Conservation (phyloP, 2,888 invertebrate species). For the Diaperis boleti region DNA sequence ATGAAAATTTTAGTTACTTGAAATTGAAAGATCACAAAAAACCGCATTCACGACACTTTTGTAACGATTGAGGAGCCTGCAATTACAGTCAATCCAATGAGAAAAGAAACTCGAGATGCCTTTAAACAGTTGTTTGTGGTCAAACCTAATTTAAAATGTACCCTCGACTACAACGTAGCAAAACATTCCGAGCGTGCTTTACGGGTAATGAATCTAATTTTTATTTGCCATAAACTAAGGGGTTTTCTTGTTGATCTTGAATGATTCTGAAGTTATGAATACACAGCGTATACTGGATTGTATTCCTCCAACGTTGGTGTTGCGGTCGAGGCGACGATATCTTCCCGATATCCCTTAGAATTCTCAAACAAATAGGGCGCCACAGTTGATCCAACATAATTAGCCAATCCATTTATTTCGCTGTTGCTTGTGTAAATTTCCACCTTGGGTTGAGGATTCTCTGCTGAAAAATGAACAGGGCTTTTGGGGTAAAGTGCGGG, state of each 20-base stretch:
- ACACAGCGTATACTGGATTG: slow-evolving; percentile 41
- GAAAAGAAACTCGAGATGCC: too few species aligned
- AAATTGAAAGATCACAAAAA: too few species aligned
- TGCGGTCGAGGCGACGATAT: slow-evolving; percentile 43
- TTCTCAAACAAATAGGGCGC: slow-evolving; percentile 46
- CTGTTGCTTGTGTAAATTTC: slow-evolving; percentile 52
- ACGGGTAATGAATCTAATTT: slow-evolving; percentile 34
- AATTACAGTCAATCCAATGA: too few species aligned
- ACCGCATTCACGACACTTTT: too few species aligned
- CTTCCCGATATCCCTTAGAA: slow-evolving; percentile 43
- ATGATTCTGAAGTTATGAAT: slow-evolving; percentile 40
- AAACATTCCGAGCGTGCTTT: slow-evolving; percentile 35
- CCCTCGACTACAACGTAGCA: slow-evolving; percentile 23
- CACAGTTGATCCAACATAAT: slow-evolving; percentile 52
- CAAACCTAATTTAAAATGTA: slow-evolving; percentile 28
- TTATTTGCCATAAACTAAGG: slow-evolving; percentile 35
- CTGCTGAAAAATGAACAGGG: slow-evolving; percentile 8
- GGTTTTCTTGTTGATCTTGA: slow-evolving; percentile 34
- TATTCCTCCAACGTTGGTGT: slow-evolving; percentile 41
- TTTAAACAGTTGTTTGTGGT: slow-evolving; percentile 11
- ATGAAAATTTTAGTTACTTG: too few species aligned
- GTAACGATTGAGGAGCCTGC: too few species aligned
- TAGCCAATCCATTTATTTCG: slow-evolving; percentile 48
- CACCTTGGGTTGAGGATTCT: slow-evolving; percentile 46
- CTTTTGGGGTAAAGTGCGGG: slow-evolving; percentile 16